Evolutionary conservation across 2,113 vertebrate species (phyloP).

Genomic region (Phalacrocorax aristotelis): DNA sequence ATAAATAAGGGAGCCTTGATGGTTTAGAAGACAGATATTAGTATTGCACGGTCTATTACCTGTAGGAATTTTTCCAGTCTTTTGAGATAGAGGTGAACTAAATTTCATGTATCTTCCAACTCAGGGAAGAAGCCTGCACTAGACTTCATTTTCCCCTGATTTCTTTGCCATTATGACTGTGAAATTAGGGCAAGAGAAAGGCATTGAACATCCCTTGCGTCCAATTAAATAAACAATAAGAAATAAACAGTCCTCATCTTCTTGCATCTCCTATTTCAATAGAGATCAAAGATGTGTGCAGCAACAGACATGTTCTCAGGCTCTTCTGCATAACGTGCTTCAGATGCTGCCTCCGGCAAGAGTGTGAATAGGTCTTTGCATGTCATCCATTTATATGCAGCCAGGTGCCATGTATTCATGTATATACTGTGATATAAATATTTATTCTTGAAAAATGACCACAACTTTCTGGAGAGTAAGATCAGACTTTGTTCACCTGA

Average conservation of each 20-base stretch:
- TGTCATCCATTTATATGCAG: background rate
- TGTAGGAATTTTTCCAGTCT: background rate
- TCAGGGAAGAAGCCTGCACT: background rate
- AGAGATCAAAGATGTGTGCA: background rate
- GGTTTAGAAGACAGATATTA: background rate
- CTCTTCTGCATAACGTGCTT: background rate
- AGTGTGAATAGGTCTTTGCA: background rate
- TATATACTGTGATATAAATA: background rate
- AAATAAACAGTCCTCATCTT: background rate
- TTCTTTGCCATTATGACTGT: background rate
- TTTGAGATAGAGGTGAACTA: background rate
- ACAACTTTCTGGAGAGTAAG: background rate
- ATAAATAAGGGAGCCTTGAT: background rate
- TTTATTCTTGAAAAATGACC: background rate
- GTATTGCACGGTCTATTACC: background rate
- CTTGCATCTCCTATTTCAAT: background rate
- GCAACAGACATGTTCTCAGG: background rate
- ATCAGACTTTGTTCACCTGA: background rate
- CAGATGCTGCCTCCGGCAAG: background rate
- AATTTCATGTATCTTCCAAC: background rate
- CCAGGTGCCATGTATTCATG: background rate
- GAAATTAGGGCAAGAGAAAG: background rate
- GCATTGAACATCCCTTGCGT: background rate
- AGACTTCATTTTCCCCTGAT: background rate
- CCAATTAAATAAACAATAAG: background rate